Conservation (phyloP, 2,888 invertebrate genomes). For the Latrodectus elegans region DNA sequence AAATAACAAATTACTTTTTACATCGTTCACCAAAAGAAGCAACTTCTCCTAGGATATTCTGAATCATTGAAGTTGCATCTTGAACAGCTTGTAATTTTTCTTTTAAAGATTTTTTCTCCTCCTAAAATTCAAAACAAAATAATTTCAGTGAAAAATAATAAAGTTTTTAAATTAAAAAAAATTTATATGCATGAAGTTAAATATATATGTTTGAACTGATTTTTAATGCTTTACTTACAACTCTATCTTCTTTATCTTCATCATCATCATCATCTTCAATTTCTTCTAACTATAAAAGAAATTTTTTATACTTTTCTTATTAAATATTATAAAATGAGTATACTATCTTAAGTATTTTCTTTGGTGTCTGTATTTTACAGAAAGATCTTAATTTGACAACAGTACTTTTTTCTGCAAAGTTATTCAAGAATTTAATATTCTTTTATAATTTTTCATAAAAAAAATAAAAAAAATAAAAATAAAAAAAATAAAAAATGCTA, state of each 20-base stretch:
- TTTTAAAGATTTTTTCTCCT: slow-evolving; percentile 95
- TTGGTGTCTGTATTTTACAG: too few species aligned
- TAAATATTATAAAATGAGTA: too few species aligned
- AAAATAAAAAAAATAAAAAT: too few species aligned
- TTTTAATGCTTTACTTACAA: slow-evolving; percentile 38
- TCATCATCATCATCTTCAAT: slow-evolving; percentile 89
- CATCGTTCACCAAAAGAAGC: slow-evolving; percentile 95
- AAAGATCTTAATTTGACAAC: too few species aligned
- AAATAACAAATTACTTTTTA: slow-evolving; percentile 84
- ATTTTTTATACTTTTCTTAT: too few species aligned
- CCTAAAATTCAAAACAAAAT: slow-evolving; percentile 77
- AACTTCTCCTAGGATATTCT: slow-evolving; percentile 94
- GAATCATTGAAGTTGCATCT: slow-evolving; percentile 96
- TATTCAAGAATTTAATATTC: too few species aligned
- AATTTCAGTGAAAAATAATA: not conserved
- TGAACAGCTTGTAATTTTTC: slow-evolving; percentile 95
- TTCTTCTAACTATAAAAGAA: slow-evolving; percentile 47
- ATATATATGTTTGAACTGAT: too few species aligned
- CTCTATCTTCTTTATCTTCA: slow-evolving; percentile 84
- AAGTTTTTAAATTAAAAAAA: not conserved
- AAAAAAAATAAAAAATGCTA: too few species aligned
- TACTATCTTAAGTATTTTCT: too few species aligned
- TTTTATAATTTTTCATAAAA: too few species aligned
- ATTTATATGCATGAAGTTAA: too few species aligned
- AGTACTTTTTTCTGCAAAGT: too few species aligned